Evolutionary conservation across 2,113 vertebrate genomes (phyloP), one percentile per base, ranked within the genome.

Genomic region (Prunella fulvescens): DNA sequence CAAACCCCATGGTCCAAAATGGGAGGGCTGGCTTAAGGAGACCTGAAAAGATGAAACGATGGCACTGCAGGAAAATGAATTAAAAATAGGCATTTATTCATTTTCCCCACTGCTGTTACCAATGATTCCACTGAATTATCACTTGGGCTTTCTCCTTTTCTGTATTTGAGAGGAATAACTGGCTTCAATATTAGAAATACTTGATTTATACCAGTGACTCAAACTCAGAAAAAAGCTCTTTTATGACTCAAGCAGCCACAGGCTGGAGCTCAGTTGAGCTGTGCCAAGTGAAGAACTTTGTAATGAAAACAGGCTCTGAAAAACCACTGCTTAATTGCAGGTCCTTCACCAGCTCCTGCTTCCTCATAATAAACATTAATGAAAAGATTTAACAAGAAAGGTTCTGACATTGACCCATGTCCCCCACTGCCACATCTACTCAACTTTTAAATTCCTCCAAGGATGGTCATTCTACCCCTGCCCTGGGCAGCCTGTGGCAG

Each of bases 21-120:
- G 65, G 67, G 87, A 90, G 67, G 90, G 91, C n/a, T 76, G 84
- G 67, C 82, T 95, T 91, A 61, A 86, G 77, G 61, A 85, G 66
- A 88, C 83, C 81, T 90, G 81, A 71, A 85, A 89, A 82, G 87
- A 88, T 66, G 37, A 92, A 96, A 69, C 0, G 1, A 20, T 61
- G 50, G 90, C 94, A 85, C 87, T 92, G 94, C 84, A 93, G 94
- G 90, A 94, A 94, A 93, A 95, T 44, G 79, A 88, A 93, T 82
- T 88, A 86, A 90, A 96, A 95, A 90, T 72, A 90, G 85, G 9
- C 78, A 80, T 90, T 93, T 91, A 91, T 76, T 92, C 91, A 73
- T 90, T 79, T 84, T 85, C 19, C 81, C 76, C 39, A 28, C 66
- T 78, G 65, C 85, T 16, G 3, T 83, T 86, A 58, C 39, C 62